These are phyloP conservation scores for Trachelus stipa DNA, from an alignment of 2,888 invertebrate genomes.

Conservation along the genomic window DNA sequence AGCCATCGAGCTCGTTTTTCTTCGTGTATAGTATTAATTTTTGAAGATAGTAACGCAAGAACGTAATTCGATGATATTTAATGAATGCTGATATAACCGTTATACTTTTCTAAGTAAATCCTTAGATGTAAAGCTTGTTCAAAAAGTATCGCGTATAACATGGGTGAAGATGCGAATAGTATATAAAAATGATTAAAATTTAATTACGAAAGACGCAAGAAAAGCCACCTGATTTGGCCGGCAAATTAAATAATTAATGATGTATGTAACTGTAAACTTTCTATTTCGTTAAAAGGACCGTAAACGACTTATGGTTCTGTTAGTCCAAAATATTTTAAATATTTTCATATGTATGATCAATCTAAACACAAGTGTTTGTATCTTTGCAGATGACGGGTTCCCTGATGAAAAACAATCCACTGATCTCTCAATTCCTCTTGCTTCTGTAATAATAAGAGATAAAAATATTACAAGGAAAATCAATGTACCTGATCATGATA, in stretches of 20 bases:
- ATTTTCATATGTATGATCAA: not conserved
- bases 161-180: not conserved
- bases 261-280: not conserved
- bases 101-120: not conserved
- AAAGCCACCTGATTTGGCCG: not conserved
- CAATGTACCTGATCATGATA: slow-evolving; percentile 25
- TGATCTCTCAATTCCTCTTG: slow-evolving; percentile 34
- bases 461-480: slow-evolving; percentile 15
- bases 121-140: not conserved
- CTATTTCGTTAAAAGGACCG: not conserved
- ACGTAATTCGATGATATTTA: not conserved
- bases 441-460: slow-evolving; percentile 46
- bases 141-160: not conserved
- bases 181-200: not conserved
- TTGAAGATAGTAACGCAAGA: not conserved
- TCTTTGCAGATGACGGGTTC: slow-evolving; percentile 42
- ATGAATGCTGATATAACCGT: not conserved
- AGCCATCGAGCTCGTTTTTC: not conserved
- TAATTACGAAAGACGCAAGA: not conserved
- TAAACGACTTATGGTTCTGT: slow-evolving; percentile 4
- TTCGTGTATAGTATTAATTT: not conserved
- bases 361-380: not conserved
- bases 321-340: not conserved
- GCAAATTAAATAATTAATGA: not conserved
- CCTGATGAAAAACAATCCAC: slow-evolving; percentile 32